These are phyloP conservation scores for Norana najaformis DNA, from an alignment of 2,888 invertebrate species.

Conservation along the genomic window DNA sequence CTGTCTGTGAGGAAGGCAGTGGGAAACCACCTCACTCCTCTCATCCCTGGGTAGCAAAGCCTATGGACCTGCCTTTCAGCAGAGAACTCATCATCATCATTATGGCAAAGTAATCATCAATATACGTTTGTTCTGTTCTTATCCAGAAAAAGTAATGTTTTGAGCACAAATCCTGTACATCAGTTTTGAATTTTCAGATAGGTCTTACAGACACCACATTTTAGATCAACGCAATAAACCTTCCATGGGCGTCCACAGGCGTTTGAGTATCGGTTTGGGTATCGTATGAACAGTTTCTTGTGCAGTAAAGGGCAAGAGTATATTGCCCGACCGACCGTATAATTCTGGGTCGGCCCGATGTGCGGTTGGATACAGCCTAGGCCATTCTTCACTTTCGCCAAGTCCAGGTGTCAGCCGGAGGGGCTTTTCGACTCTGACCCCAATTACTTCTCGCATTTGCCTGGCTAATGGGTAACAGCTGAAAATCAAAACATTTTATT, in stretches of 20 bases:
- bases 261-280: background rate
- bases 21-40: too few relatives aligned
- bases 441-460: slow-evolving; percentile 7
- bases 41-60: too few relatives aligned
- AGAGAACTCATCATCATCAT: too few relatives aligned
- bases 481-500: slow-evolving; percentile 13
- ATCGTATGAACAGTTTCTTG: background rate
- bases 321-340: background rate
- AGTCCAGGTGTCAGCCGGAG: background rate
- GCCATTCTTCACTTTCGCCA: background rate
- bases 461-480: background rate
- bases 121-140: background rate
- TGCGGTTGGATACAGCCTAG: background rate
- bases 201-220: background rate
- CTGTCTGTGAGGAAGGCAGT: too few relatives aligned
- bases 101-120: background rate
- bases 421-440: background rate
- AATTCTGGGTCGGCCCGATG: slow-evolving; percentile 9
- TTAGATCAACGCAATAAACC: background rate
- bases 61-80: too few relatives aligned
- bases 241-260: background rate
- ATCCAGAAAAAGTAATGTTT: background rate
- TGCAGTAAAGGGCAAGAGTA: background rate
- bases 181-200: background rate
- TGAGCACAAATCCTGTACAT: background rate